These are phyloP conservation scores for Rugalucina vietnamica DNA, from an alignment of 2,888 invertebrate genomes.

Conservation along the genomic window DNA sequence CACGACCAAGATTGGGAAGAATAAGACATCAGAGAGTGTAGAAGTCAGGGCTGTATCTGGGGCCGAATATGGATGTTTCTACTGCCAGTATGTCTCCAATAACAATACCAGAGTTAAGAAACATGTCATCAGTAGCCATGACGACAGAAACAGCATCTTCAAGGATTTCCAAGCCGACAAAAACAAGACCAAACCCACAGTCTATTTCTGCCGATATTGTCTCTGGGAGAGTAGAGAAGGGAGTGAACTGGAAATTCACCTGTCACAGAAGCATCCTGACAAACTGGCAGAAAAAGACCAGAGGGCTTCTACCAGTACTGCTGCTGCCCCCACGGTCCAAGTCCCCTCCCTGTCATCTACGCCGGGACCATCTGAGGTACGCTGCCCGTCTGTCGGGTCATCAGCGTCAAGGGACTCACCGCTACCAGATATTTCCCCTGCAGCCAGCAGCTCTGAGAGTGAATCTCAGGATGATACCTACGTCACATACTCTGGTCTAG, in stretches of 20 bases:
- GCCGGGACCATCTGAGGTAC: not conserved
- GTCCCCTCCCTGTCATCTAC: not conserved
- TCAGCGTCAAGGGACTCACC: not conserved
- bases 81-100: slow-evolving; percentile 67
- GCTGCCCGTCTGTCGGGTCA: not conserved
- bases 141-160: slow-evolving; percentile 54
- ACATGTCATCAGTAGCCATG: slow-evolving; percentile 68
- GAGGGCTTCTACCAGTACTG: not conserved
- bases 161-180: slow-evolving; percentile 60
- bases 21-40: slow-evolving; percentile 42
- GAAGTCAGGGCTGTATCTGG: slow-evolving; percentile 46
- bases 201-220: slow-evolving; percentile 70
- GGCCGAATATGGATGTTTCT: slow-evolving; percentile 69
- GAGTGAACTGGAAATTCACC: slow-evolving; percentile 58
- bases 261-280: slow-evolving; percentile 56
- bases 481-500: slow-evolving; percentile 42
- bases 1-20: slow-evolving; percentile 58
- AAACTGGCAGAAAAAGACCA: not conserved
- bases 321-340: not conserved
- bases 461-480: slow-evolving; percentile 26
- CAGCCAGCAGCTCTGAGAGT: slow-evolving; percentile 27
- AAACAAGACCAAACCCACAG: slow-evolving; percentile 46
- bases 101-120: slow-evolving; percentile 69
- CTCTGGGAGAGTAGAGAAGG: slow-evolving; percentile 67
- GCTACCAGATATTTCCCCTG: not conserved